Percentiles rank a stretch among this genome's conserved stretches.
These are phyloP conservation scores for Tridacna gigas DNA, from an alignment of 2,888 invertebrate species.

Conservation along the genomic window DNA sequence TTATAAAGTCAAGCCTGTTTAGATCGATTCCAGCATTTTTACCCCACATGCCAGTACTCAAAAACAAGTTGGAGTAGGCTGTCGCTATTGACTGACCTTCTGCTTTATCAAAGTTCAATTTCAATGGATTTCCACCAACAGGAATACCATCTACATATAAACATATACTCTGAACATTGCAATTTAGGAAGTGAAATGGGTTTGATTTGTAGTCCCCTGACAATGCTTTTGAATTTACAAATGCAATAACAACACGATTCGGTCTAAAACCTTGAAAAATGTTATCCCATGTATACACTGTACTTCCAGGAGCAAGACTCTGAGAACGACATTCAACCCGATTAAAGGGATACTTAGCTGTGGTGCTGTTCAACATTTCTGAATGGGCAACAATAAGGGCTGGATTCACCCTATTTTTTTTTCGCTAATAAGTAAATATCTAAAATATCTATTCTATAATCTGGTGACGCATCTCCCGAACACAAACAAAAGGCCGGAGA, in stretches of 20 bases:
- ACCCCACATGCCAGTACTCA: conserved; percentile 38
- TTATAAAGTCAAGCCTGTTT: conserved; percentile 39
- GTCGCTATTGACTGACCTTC: conserved; percentile 32
- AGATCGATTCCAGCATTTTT: conserved; percentile 45
- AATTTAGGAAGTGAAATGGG: conserved; percentile 53
- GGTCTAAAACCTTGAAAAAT: conserved; percentile 52
- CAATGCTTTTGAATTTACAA: conserved; percentile 49
- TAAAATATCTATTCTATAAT: conserved; percentile 47
- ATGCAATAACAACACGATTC: conserved; percentile 38
- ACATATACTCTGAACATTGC: conserved; percentile 44
- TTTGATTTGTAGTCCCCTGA: conserved; percentile 52
- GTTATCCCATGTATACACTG: conserved; percentile 54
- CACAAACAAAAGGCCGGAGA: conserved; percentile 56
- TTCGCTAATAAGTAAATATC: conserved; percentile 51
- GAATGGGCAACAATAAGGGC: conserved; percentile 49
- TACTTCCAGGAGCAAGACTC: conserved; percentile 48
- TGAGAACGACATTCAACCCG: conserved; percentile 42
- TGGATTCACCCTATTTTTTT: conserved; percentile 50
- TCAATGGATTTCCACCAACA: conserved; percentile 51
- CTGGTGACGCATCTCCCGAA: conserved; percentile 47
- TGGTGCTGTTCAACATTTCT: conserved; percentile 52
- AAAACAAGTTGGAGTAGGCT: conserved; percentile 45
- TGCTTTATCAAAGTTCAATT: conserved; percentile 42
- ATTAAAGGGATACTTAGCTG: conserved; percentile 53
- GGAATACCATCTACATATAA: conserved; percentile 49